Percentiles rank a stretch among this genome's conserved stretches.
Conservation (phyloP, 2,113 vertebrate genomes). For the Vidua chalybeata region DNA sequence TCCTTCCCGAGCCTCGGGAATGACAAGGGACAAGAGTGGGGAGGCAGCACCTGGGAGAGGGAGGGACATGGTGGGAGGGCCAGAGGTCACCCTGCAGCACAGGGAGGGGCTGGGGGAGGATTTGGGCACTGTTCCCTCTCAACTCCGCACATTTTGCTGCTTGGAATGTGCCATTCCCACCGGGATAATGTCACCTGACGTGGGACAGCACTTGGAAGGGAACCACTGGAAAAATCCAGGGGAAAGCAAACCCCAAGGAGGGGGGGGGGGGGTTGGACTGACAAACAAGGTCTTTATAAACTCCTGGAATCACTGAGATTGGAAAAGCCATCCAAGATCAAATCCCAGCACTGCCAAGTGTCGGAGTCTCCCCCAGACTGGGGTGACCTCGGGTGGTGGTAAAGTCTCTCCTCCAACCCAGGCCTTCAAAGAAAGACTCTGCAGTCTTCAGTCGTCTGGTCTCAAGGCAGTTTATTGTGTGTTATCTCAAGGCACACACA, state of each 20-base stretch:
- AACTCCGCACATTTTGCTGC: rapidly evolving
- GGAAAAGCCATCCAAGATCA: rapidly evolving
- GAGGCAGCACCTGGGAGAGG: not conserved
- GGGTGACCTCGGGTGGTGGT: too few species aligned
- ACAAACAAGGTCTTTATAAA: not conserved
- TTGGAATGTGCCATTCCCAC: rapidly evolving
- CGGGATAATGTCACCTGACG: rapidly evolving
- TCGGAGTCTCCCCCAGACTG: too few species aligned
- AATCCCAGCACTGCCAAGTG: not conserved
- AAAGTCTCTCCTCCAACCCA: too few species aligned
- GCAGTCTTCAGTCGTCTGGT: too few species aligned
- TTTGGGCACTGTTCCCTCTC: rapidly evolving
- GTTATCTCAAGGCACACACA: too few species aligned
- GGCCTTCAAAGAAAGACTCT: too few species aligned
- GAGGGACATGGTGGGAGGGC: not conserved
- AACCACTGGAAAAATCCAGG: not conserved
- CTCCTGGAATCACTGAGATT: not conserved
- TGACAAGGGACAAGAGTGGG: not conserved
- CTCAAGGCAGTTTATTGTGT: too few species aligned
- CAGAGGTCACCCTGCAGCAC: not conserved
- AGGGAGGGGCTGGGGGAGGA: not conserved
- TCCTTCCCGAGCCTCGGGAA: not conserved
- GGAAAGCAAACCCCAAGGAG: rapidly evolving
- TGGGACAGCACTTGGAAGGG: rapidly evolving
- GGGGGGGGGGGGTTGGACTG: not conserved